Evolutionary conservation across 2,888 invertebrate species (phyloP).

Genomic region (Crossocerus cetratus): DNA sequence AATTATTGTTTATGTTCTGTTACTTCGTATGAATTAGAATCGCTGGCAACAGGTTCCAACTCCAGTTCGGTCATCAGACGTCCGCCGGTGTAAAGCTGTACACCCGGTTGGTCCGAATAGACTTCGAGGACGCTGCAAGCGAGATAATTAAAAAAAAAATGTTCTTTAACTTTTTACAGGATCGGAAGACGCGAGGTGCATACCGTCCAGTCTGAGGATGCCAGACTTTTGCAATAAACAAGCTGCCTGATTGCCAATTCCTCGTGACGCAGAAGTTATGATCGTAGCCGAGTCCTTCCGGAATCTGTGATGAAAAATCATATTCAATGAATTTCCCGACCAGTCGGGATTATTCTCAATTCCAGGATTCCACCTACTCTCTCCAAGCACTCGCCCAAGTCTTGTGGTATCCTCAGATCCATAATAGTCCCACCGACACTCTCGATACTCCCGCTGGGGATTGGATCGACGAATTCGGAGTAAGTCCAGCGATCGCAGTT

Average conservation of each 20-base stretch:
- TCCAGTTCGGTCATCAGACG: slow-evolving; percentile 49
- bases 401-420: slow-evolving; percentile 84
- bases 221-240: slow-evolving; percentile 79
- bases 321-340: not conserved
- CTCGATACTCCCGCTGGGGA: slow-evolving; percentile 85
- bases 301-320: not conserved
- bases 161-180: slow-evolving; percentile 7
- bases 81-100: slow-evolving; percentile 89
- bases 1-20: not conserved
- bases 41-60: slow-evolving; percentile 15
- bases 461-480: slow-evolving; percentile 81
- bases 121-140: slow-evolving; percentile 83
- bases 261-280: slow-evolving; percentile 85
- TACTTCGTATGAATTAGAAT: slow-evolving; percentile 25
- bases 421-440: slow-evolving; percentile 85
- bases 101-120: slow-evolving; percentile 91
- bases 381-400: slow-evolving; percentile 82
- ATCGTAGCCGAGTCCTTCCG: slow-evolving; percentile 82
- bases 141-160: slow-evolving; percentile 10
- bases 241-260: slow-evolving; percentile 73
- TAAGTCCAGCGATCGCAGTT: slow-evolving; percentile 88
- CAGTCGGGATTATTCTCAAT: not conserved
- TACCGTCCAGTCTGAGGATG: slow-evolving; percentile 67
- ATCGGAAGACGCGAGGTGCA: no score
- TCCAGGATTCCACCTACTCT: slow-evolving; percentile 75